A percentile compares a stretch with the other conserved stretches of the same genome.
Evolutionary conservation across 2,888 invertebrate species (phyloP).

Genomic region (Dynastes tityus): DNA sequence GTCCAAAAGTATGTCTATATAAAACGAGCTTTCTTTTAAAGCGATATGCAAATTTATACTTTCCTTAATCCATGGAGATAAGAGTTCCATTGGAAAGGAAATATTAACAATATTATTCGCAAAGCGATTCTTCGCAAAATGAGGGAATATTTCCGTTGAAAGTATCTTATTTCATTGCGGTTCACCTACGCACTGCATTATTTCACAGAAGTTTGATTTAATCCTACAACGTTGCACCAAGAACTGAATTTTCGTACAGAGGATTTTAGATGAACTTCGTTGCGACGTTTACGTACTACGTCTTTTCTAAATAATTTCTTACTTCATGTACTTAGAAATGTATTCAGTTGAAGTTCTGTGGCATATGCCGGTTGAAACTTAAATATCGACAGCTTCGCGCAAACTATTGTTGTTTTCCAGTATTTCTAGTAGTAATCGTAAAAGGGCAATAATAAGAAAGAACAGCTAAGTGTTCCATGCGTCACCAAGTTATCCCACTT

Average conservation of each 20-base stretch:
- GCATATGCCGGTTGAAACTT: conserved; percentile 7
- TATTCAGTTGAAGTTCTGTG: not conserved
- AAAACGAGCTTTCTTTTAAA: not conserved
- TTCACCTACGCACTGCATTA: not conserved
- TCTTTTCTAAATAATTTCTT: conserved; percentile 11
- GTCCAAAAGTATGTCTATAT: not conserved
- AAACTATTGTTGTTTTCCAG: no score
- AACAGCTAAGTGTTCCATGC: no score
- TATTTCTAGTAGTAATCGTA: no score
- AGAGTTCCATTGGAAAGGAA: not conserved
- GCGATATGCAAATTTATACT: conserved; percentile 7
- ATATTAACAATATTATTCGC: not conserved
- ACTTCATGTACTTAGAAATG: not conserved
- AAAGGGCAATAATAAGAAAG: no score
- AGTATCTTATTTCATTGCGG: not conserved
- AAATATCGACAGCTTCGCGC: not conserved
- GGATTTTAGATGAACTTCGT: conserved; percentile 19
- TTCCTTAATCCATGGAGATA: not conserved
- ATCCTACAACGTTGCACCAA: not conserved
- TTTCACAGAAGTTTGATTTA: conserved; percentile 5
- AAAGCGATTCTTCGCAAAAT: not conserved
- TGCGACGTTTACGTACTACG: not conserved
- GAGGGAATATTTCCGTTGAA: not conserved
- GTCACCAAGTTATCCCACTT: no score
- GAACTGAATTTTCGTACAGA: not conserved